Evolutionary conservation across 2,888 invertebrate species (phyloP), one percentile per base, ranked within the genome.

Genomic region (Tubiluchus corallicola): DNA sequence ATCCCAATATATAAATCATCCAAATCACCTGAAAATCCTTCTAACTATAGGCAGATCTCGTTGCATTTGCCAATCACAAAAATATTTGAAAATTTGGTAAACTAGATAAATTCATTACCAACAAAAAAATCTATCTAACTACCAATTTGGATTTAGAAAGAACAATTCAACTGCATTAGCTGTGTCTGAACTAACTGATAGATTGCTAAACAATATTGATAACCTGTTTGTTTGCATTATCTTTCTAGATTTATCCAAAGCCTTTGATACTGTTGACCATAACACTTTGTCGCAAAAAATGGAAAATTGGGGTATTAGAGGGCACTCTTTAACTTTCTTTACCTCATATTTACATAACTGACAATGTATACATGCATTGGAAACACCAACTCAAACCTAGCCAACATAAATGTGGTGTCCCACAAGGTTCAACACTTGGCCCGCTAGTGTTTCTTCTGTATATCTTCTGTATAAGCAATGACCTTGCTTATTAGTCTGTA

Each of bases 101-200:
- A n/a, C n/a, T n/a, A n/a, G n/a, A n/a, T n/a, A n/a, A n/a, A n/a
- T n/a, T n/a, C n/a, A n/a, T n/a, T n/a, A n/a, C n/a, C n/a, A n/a
- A n/a, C n/a, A n/a, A n/a, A n/a, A n/a, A n/a, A n/a, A n/a, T n/a
- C n/a, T n/a, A n/a, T n/a, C n/a, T n/a, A n/a, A n/a, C n/a, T 29
- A 29, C n/a, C 29, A 29, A 29, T 29, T 29, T 29, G 29, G 29
- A 29, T 29, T 29, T 29, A 9, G 29, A 29, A 29, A 29, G 29
- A 29, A 29, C 29, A 9, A 29, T 29, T 29, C 29, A 29, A 29
- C 29, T 9, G 29, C 29, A 29, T n/a, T 29, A n/a, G 29, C 29
- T 9, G n/a, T 29, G n/a, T 29, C 29, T 9, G 29, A 29, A 29
- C n/a, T 29, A 29, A 9, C 9, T n/a, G 29, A 29, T 29, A 29